Evolutionary conservation across 2,888 invertebrate species (phyloP).

Genomic region (Brachyopa scutellaris): DNA sequence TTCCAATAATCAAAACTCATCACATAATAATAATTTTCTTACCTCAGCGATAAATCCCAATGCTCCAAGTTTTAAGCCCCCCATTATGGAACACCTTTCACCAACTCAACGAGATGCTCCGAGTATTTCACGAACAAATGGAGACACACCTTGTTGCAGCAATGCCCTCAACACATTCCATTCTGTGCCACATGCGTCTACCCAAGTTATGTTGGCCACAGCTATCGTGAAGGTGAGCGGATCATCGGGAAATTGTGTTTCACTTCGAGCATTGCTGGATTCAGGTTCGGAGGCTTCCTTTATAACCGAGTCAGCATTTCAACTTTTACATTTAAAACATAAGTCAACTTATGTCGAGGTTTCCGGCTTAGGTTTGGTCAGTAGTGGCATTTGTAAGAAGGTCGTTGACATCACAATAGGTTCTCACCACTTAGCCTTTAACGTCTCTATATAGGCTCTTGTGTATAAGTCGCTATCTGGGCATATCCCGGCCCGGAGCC

Average conservation of each 20-base stretch:
- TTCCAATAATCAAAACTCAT: too few species aligned
- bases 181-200: background rate
- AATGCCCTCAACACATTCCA: background rate
- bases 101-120: background rate
- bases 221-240: background rate
- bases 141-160: background rate
- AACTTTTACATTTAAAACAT: background rate
- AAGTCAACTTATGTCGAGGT: background rate
- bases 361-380: conserved; percentile 20
- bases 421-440: background rate
- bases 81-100: background rate
- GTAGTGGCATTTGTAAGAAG: conserved; percentile 13
- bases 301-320: conserved; percentile 8
- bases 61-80: background rate
- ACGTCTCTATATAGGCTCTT: background rate
- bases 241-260: background rate
- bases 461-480: conserved; percentile 19
- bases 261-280: background rate
- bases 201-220: conserved; percentile 1
- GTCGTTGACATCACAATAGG: background rate
- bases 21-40: too few species aligned
- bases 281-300: background rate
- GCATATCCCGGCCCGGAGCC: conserved; percentile 8
- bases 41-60: background rate
- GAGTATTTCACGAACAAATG: background rate